phyloP scores from a whole-genome alignment of 2,113 vertebrate species.

The Ochotona princeps region DNA sequence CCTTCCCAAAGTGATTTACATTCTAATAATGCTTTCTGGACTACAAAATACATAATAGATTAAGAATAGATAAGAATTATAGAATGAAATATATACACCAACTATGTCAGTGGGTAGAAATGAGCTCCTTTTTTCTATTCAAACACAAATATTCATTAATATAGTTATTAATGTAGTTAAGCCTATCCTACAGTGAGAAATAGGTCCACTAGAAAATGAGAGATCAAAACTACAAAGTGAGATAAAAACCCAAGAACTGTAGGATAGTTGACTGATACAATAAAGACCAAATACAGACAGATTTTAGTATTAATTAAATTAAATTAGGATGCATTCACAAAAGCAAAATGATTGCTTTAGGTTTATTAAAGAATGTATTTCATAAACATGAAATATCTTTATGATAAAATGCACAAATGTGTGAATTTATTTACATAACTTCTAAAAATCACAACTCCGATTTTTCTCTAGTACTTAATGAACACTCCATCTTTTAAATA shows the following conservation, averaged over 20 bases:
- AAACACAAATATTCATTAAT: background rate
- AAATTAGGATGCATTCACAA: background rate
- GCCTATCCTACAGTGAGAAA: no score
- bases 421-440: background rate
- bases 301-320: conserved; percentile 17
- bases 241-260: background rate
- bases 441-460: background rate
- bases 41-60: background rate
- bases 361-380: background rate
- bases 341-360: background rate
- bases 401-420: background rate
- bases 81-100: background rate
- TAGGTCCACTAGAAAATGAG: background rate
- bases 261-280: background rate
- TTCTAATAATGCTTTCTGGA: background rate
- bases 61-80: background rate
- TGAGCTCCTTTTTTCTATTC: background rate
- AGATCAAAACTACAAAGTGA: background rate
- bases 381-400: background rate
- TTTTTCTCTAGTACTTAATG: background rate
- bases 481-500: background rate
- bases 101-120: background rate
- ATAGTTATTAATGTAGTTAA: no score
- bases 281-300: background rate
- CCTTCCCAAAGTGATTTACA: background rate